Percentiles rank a stretch among this genome's conserved stretches.
These are phyloP conservation scores for Morpho helenor DNA, from an alignment of 2,888 invertebrate genomes.

Conservation along the genomic window DNA sequence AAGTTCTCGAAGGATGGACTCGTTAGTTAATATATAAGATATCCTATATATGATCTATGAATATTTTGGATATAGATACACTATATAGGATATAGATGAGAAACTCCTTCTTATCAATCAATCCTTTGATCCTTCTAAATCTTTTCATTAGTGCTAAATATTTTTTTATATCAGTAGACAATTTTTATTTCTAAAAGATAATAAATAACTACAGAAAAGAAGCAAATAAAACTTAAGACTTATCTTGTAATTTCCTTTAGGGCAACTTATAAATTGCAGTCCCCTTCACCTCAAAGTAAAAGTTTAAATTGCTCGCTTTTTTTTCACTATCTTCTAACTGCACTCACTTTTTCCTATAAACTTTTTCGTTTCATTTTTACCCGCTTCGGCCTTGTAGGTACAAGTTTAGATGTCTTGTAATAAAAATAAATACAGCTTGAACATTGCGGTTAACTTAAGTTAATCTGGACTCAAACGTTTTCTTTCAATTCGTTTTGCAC, in stretches of 20 bases:
- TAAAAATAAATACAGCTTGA: conserved; percentile 33
- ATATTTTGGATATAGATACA: too few relatives aligned
- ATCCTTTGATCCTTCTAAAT: too few relatives aligned
- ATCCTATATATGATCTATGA: too few relatives aligned
- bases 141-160: too few relatives aligned
- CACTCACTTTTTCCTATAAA: conserved; percentile 75
- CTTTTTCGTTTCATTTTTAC: conserved; percentile 70
- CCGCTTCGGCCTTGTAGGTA: conserved; percentile 39
- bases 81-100: too few relatives aligned
- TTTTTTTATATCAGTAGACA: too few relatives aligned
- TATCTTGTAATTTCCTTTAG: conserved; percentile 55
- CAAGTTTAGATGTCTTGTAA: conserved; percentile 36
- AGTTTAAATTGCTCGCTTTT: conserved; percentile 71
- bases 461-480: conserved; percentile 24
- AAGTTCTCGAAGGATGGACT: too few relatives aligned
- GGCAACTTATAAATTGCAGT: conserved; percentile 63
- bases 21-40: too few relatives aligned
- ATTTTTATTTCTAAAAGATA: too few relatives aligned
- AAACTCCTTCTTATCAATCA: too few relatives aligned
- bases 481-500: conserved; percentile 23
- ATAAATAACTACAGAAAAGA: too few relatives aligned
- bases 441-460: conserved; percentile 25
- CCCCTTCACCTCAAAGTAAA: conserved; percentile 50
- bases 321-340: conserved; percentile 71
- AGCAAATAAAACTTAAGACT: conserved; percentile 13